Conservation (phyloP, 35 echinoderm and acorn worm species). For the Holothuria glaberrima region DNA sequence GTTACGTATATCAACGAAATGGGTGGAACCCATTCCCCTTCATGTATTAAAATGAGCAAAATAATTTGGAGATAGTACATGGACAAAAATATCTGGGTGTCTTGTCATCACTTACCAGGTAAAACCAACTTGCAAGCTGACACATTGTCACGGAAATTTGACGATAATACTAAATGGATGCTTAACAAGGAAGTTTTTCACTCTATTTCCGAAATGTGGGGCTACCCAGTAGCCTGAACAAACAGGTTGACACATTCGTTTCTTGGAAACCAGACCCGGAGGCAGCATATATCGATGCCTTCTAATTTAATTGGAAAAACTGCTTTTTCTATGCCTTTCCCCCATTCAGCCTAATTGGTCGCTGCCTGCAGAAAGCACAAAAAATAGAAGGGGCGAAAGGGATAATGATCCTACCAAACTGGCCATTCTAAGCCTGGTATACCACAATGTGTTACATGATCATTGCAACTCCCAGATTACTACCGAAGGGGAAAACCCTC, state of each 20-base stretch:
- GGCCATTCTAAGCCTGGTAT: too few species aligned
- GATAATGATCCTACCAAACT: too few species aligned
- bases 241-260: slow-evolving; percentile 53
- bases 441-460: too few species aligned
- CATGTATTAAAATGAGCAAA: too few species aligned
- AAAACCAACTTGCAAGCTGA: too few species aligned
- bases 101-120: slow-evolving; percentile 20
- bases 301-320: slow-evolving; percentile 71
- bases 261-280: slow-evolving; percentile 83
- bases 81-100: not conserved
- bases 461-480: too few species aligned
- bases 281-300: slow-evolving; percentile 73
- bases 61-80: too few species aligned
- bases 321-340: slow-evolving; percentile 42
- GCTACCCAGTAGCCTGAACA: slow-evolving; percentile 57
- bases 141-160: slow-evolving; percentile 54
- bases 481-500: too few species aligned
- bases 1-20: too few species aligned
- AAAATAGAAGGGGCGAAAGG: too few species aligned
- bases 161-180: slow-evolving; percentile 73
- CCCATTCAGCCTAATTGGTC: slow-evolving; percentile 46
- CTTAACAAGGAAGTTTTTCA: slow-evolving; percentile 63
- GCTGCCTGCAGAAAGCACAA: too few species aligned
- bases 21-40: too few species aligned
- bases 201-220: slow-evolving; percentile 39